Percentiles rank a stretch among this genome's conserved stretches.
Conservation (phyloP, 2,113 vertebrate genomes). For the Pantherophis guttatus region DNA sequence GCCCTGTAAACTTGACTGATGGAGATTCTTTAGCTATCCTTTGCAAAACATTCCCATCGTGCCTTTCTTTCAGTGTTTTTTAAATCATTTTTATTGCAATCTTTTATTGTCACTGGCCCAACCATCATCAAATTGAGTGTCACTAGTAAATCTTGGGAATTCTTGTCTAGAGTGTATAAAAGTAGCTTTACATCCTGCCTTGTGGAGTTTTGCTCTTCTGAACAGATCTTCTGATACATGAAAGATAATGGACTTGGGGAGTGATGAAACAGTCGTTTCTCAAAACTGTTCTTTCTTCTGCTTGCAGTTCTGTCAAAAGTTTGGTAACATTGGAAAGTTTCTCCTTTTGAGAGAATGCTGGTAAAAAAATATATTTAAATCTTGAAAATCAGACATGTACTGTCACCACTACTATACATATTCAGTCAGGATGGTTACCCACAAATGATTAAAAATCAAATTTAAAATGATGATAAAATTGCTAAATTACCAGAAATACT, state of each 20-base stretch:
- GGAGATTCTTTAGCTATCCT: conserved; percentile 26
- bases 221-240: conserved; percentile 19
- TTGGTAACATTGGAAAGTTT: not conserved
- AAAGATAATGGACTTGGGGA: conserved; percentile 20
- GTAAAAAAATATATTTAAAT: not conserved
- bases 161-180: conserved; percentile 27
- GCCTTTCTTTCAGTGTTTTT: conserved; percentile 17
- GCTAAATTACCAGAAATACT: not conserved
- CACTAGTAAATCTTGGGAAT: conserved; percentile 33
- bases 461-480: not conserved
- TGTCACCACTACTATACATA: not conserved
- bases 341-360: not conserved
- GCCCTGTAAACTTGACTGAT: conserved; percentile 21
- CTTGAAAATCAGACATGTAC: not conserved
- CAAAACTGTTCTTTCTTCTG: conserved; percentile 9
- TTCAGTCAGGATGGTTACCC: not conserved
- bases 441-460: not conserved
- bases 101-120: conserved; percentile 30
- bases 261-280: not conserved
- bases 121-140: conserved; percentile 22
- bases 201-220: conserved; percentile 16
- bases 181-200: conserved; percentile 28
- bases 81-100: not conserved
- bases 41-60: conserved; percentile 31
- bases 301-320: not conserved